Percentiles rank a stretch among this genome's conserved stretches.
These are phyloP conservation scores for Elephas maximus DNA, from an alignment of 2,113 vertebrate genomes.

Conservation along the genomic window DNA sequence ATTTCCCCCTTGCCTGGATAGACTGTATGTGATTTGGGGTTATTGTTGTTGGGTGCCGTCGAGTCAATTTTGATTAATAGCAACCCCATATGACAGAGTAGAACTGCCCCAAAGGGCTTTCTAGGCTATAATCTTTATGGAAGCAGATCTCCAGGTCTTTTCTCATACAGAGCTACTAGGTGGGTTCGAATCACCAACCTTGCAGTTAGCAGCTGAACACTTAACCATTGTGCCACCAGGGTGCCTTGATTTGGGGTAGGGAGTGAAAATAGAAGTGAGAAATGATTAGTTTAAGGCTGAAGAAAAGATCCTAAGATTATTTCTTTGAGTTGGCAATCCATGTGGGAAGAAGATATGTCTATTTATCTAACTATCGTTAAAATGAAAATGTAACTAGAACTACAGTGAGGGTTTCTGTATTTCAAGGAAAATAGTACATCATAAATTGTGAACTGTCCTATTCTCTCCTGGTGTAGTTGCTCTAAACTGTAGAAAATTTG, in stretches of 20 bases:
- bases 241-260: neutral
- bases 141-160: neutral
- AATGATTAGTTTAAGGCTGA: neutral
- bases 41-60: neutral
- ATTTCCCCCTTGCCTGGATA: neutral
- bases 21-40: neutral
- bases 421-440: constrained; percentile 52
- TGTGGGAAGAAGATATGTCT: neutral
- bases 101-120: neutral
- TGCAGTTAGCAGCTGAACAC: neutral
- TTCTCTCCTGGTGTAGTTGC: constrained; percentile 59
- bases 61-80: neutral
- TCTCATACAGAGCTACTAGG: neutral
- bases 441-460: constrained; percentile 56
- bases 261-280: neutral
- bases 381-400: constrained; percentile 34
- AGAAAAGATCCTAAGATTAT: neutral
- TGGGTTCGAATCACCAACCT: neutral
- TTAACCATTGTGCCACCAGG: neutral
- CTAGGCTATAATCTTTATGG: neutral
- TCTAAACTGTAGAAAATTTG: constrained; percentile 76
- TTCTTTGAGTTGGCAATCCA: neutral
- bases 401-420: constrained; percentile 47
- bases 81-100: too few species aligned
- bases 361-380: neutral